Base-by-base conservation (phyloP, 2,797 vertebrate genomes). In the Brachymystax lenok region DNA sequence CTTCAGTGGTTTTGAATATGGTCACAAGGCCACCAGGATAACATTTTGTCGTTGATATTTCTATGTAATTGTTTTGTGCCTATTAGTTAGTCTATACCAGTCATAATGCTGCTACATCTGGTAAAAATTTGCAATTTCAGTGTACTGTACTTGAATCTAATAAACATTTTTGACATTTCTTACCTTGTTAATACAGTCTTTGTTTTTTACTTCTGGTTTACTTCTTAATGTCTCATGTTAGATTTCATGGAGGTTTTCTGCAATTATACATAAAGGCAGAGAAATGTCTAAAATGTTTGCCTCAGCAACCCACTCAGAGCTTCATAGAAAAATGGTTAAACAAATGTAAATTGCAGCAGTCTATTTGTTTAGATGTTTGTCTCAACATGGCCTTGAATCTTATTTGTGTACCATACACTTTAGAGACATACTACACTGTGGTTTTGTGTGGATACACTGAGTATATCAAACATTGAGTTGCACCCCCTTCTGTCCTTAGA, bases 31-130 rank as follows among this genome's bases (percentile, higher is more conserved):
- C 76, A 69, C 85, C 82, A 52, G 19, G 71, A 79, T 82, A 10
- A 77, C 73, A 77, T 87, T 82, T 88, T 75, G 73, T 87, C 66
- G 24, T 83, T 85, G 85, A 81, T 88, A 82, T 91, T 90, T 88
- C 81, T 85, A 85, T 90, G 83, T 91, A 72, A 88, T 86, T 87
- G 27, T 92, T 84, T 87, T 90, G 89, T 94, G 92, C 92, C 91
- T 93, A 88, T 88, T 90, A 82, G 91, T 89, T 91, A 91, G 91
- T 93, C 81, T 82, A 85, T 90, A 85, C 86, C 87, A 88, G 92
- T 93, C 89, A 90, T 92, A 93, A 92, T 93, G 94, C 94, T 95
- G 94, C 93, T 94, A 92, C 87, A 90, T 89, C 91, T 94, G 91
- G 93, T 94, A 91, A 93, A 91, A 88, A 92, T 92, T 92, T 95